Evolutionary conservation across 2,888 invertebrate species (phyloP), one percentile per base, ranked within the genome.

Genomic region (Chrysolina oricalcia): DNA sequence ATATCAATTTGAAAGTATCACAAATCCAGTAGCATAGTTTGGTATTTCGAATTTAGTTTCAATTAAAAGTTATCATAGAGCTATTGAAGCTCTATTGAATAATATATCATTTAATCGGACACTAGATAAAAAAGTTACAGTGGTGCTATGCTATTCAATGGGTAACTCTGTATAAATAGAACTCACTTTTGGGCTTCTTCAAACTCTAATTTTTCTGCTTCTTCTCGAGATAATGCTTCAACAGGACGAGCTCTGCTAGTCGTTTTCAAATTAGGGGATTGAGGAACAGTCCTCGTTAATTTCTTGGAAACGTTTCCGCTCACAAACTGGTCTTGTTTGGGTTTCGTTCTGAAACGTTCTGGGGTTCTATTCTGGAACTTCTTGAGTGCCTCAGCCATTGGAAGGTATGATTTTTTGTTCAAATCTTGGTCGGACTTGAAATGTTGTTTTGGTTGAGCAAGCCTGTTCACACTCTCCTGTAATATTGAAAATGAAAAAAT

Each of bases 141-240:
- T n/a, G n/a, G n/a, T n/a, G n/a, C n/a, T n/a, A n/a, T n/a, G n/a
- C n/a, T n/a, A n/a, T n/a, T n/a, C n/a, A n/a, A n/a, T n/a, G n/a
- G n/a, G n/a, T n/a, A n/a, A n/a, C n/a, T n/a, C n/a, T n/a, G n/a
- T n/a, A n/a, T n/a, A n/a, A n/a, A n/a, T n/a, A 17, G 21, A 70
- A 74, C 86, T 82, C 86, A 91, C 89, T 92, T 93, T 83, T 91
- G 92, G 11, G 92, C 90, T 86, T 94, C 92, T 84, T 93, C 92
- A 0, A 92, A 77, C 85, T 93, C 93, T 81, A 90, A 82, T 76
- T 91, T 89, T 84, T 94, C 94, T 66, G 90, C 89, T 80, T 94
- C 92, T 78, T 92, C 90, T 70, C 90, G 90, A 15, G 92, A 92
- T 17, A 92, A 79, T n/a, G 90, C 87, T 67, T 90, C 89, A 0